A percentile compares a stretch with the other conserved stretches of the same genome.
phyloP scores from a whole-genome alignment of 1,140 invertebrate species.

The Bathynomus jamesi region DNA sequence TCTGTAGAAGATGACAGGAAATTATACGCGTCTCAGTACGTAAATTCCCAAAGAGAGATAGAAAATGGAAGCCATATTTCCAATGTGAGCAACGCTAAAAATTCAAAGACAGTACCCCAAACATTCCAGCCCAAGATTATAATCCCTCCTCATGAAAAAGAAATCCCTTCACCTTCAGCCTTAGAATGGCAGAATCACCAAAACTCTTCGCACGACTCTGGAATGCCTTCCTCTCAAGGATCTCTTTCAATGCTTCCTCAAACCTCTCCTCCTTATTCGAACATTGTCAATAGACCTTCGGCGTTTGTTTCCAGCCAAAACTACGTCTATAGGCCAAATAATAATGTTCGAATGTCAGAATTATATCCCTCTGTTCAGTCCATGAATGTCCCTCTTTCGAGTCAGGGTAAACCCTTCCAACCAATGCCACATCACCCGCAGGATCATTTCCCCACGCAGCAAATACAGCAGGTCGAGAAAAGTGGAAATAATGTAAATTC shows the following conservation, averaged over 20 bases:
- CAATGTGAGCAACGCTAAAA: neutral
- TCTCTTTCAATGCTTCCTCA: neutral
- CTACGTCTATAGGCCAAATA: neutral
- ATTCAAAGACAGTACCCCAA: neutral
- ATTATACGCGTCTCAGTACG: neutral
- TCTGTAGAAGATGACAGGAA: neutral
- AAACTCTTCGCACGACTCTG: neutral
- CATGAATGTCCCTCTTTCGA: neutral
- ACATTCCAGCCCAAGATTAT: neutral
- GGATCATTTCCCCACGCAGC: neutral
- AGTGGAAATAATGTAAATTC: neutral
- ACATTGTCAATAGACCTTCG: neutral
- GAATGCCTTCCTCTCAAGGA: neutral
- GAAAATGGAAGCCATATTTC: too few species aligned
- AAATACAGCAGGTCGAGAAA: neutral
- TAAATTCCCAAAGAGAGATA: neutral
- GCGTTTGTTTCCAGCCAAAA: neutral
- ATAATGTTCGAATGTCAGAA: neutral
- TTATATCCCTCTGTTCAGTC: neutral
- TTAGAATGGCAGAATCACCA: neutral
- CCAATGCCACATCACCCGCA: neutral
- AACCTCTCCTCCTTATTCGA: neutral
- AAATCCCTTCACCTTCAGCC: neutral
- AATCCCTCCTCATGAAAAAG: neutral
- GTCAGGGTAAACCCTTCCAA: neutral